A percentile compares a stretch with the other conserved stretches of the same genome.
phyloP scores from a whole-genome alignment of 2,888 invertebrate genomes.

The Drosophila melanosoma region DNA sequence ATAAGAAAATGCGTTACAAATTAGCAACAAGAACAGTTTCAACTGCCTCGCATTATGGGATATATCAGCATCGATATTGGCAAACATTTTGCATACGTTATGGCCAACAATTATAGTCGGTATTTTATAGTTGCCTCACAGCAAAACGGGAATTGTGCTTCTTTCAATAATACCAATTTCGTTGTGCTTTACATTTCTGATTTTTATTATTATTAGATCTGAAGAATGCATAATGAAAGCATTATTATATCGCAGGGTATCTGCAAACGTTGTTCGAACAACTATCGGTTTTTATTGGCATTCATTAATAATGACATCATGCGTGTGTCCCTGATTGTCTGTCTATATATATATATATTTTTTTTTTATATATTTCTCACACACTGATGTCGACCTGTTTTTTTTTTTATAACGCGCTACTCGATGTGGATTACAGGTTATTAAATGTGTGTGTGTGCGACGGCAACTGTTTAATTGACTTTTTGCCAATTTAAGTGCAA shows the following conservation, averaged over 20 bases:
- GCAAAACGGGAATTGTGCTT: background rate
- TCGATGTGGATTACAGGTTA: slow-evolving; percentile 68
- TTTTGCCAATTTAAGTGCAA: slow-evolving; percentile 59
- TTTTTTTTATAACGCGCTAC: slow-evolving; percentile 15
- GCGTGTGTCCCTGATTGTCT: slow-evolving; percentile 18
- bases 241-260: slow-evolving; percentile 23
- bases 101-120: slow-evolving; percentile 3
- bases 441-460: slow-evolving; percentile 59
- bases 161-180: background rate
- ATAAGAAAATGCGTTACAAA: slow-evolving; percentile 78
- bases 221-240: background rate
- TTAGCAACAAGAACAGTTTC: slow-evolving; percentile 48
- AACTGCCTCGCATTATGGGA: slow-evolving; percentile 4
- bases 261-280: slow-evolving; percentile 28
- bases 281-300: slow-evolving; percentile 16
- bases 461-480: slow-evolving; percentile 65
- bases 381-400: background rate
- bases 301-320: slow-evolving; percentile 51
- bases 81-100: slow-evolving; percentile 5
- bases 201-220: background rate
- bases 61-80: slow-evolving; percentile 11
- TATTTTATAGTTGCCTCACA: slow-evolving; percentile 10
- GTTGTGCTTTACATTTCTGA: background rate
- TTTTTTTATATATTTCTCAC: background rate
- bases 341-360: background rate